phyloP scores from a whole-genome alignment of 35 echinoderm and acorn worm genomes.

The Apostichopus parvimensis region DNA sequence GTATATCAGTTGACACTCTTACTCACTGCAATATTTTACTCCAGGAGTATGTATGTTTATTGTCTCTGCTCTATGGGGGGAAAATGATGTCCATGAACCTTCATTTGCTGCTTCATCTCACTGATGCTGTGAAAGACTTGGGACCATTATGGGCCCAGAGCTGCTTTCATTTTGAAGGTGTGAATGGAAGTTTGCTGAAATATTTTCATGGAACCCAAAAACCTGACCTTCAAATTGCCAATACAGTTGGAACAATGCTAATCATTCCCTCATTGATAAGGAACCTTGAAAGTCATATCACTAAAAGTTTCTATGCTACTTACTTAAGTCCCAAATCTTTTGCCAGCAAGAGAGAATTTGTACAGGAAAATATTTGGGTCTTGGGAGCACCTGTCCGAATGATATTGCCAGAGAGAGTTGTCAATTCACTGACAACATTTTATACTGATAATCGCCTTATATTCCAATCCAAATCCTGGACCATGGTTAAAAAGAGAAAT shows the following conservation, averaged over 20 bases:
- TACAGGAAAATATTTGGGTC: slow-evolving; percentile 5
- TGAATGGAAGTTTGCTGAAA: slow-evolving; percentile 4
- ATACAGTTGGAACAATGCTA: slow-evolving; percentile 17
- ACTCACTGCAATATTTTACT: slow-evolving; percentile 10
- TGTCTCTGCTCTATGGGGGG: background rate
- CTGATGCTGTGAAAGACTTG: slow-evolving; percentile 21
- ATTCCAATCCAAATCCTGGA: slow-evolving; percentile 26
- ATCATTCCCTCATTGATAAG: background rate
- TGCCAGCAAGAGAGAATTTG: background rate
- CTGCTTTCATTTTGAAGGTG: slow-evolving; percentile 16
- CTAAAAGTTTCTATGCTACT: background rate
- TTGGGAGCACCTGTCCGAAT: slow-evolving; percentile 15
- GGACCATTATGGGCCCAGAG: slow-evolving; percentile 4
- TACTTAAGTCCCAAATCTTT: slow-evolving; percentile 16
- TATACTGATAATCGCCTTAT: background rate
- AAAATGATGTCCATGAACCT: slow-evolving; percentile 10
- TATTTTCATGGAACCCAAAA: slow-evolving; percentile 44
- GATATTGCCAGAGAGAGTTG: background rate
- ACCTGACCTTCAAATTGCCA: slow-evolving; percentile 13
- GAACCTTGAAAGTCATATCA: no score
- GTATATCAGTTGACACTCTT: background rate
- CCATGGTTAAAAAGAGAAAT: slow-evolving; percentile 1
- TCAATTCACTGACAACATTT: background rate
- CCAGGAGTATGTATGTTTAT: background rate
- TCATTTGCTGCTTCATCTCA: slow-evolving; percentile 3